Conservation (phyloP, 2,113 vertebrate species). For the Aviceda subcristata region DNA sequence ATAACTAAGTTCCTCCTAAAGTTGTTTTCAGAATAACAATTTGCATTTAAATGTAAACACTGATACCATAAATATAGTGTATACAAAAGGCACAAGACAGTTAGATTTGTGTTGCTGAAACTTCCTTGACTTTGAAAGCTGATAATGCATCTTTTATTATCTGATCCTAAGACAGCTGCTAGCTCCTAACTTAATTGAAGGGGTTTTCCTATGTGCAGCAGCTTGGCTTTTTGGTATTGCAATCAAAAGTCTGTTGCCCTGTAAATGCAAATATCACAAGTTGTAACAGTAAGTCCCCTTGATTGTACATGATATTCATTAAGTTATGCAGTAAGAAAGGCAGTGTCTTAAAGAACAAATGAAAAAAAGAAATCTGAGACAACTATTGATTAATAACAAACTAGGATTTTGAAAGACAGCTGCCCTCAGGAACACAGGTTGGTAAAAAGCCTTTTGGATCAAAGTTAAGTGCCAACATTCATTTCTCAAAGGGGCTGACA, state of each 20-base stretch:
- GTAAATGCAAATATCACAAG: not conserved
- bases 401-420: not conserved
- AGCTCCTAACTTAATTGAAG: not conserved
- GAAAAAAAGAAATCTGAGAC: not conserved
- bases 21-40: not conserved
- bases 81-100: slow-evolving; percentile 66
- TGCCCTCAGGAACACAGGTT: not conserved
- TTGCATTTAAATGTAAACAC: slow-evolving; percentile 59
- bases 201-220: not conserved
- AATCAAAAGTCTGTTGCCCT: not conserved
- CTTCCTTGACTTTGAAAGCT: slow-evolving; percentile 20
- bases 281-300: not conserved
- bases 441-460: not conserved
- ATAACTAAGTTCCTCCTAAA: not conserved
- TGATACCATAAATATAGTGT: slow-evolving; percentile 24
- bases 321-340: not conserved
- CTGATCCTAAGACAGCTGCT: not conserved
- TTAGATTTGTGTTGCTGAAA: slow-evolving; percentile 22
- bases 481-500: not conserved
- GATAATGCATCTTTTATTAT: not conserved
- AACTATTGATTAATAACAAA: not conserved
- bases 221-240: slow-evolving; percentile 17
- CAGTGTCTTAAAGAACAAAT: slow-evolving; percentile 3
- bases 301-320: not conserved
- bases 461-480: not conserved